Conservation (phyloP, 1,140 invertebrate genomes). For the Drosophila biarmipes region DNA sequence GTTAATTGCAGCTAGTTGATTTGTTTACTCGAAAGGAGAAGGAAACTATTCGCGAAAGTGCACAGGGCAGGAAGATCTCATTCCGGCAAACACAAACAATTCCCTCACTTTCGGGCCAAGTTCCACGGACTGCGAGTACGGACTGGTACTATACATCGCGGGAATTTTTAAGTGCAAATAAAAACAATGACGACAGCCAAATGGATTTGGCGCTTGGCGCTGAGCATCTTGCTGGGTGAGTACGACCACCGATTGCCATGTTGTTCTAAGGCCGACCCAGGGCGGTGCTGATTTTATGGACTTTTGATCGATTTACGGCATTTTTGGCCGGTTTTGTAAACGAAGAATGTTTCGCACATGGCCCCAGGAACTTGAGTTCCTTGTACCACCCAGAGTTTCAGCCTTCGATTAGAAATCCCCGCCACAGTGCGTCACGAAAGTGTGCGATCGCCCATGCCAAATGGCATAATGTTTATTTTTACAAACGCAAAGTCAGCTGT, state of each 20-base stretch:
- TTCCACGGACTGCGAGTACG: constrained; percentile 29
- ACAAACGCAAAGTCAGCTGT: constrained; percentile 45
- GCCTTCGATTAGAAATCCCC: constrained; percentile 11
- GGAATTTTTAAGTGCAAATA: constrained; percentile 75
- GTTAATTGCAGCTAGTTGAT: constrained; percentile 76
- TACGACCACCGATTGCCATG: constrained; percentile 17
- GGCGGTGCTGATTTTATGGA: constrained; percentile 55
- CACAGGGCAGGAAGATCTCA: constrained; percentile 30
- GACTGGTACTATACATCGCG: constrained; percentile 40
- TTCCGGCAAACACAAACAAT: constrained; percentile 59
- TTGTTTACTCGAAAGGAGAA: constrained; percentile 56
- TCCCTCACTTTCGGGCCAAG: constrained; percentile 23
- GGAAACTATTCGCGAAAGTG: constrained; percentile 20
- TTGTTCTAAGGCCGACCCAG: constrained; percentile 22
- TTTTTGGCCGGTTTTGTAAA: constrained; percentile 31
- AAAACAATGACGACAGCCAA: constrained; percentile 82
- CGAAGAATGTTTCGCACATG: constrained; percentile 35
- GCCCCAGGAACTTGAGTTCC: constrained; percentile 29
- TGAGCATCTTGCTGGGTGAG: constrained; percentile 72
- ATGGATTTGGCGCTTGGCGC: constrained; percentile 73
- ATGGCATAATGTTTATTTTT: constrained; percentile 62
- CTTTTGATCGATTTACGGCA: constrained; percentile 65
- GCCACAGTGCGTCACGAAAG: constrained; percentile 47
- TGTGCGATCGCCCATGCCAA: constrained; percentile 17
- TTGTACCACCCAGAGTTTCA: neutral